Base-by-base conservation (phyloP, 1,140 invertebrate genomes). In the Cyphomyrmex costatus region DNA sequence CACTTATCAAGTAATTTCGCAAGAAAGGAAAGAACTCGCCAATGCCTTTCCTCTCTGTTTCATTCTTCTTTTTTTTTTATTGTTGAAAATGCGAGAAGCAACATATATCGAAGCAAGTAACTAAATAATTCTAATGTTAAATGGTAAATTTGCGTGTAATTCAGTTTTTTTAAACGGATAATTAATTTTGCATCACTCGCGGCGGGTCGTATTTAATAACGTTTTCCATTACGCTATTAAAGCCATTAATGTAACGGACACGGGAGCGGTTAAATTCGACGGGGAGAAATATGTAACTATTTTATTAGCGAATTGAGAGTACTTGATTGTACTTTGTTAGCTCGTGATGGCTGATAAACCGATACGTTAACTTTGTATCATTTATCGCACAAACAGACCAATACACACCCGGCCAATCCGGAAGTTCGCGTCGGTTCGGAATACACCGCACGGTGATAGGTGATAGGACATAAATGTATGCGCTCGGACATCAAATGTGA, bases 231-330 rank as follows among this genome's bases (percentile, higher is more conserved):
- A 83, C 19, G 49, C 24, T 73, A 71, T 83, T 74, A 83, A 83
- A 83, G 36, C 27, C 68, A 42, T 46, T 82, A 82, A 68, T 73
- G 66, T 30, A 73, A 73, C 66, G 79, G 2, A 73, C 30, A 58
- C 68, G 53, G n/a, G 36, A 49, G 68, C 68, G 68, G 53, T 83
- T 73, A 61, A 83, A 83, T 83, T 74, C 46, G n/a, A 46, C 66
- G 53, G 53, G 68, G 66, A 58, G 77, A 68, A 82, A 82, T 58
- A 46, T 68, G 46, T 71, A 74, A 83, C 68, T 83, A 83, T 83
- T 83, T 83, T 73, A 83, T 74, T 74, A 83, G n/a, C 79, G 68
- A 83, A 51, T 73, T 60, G 68, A 83, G 79, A 27, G 36, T 66
- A 61, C 68, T 83, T 33, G 68, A 83, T 61, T 73, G 79, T 74